A percentile compares a stretch with the other conserved stretches of the same genome.
These are phyloP conservation scores for Stercorarius parasiticus DNA, from an alignment of 2,113 vertebrate genomes.

Conservation along the genomic window DNA sequence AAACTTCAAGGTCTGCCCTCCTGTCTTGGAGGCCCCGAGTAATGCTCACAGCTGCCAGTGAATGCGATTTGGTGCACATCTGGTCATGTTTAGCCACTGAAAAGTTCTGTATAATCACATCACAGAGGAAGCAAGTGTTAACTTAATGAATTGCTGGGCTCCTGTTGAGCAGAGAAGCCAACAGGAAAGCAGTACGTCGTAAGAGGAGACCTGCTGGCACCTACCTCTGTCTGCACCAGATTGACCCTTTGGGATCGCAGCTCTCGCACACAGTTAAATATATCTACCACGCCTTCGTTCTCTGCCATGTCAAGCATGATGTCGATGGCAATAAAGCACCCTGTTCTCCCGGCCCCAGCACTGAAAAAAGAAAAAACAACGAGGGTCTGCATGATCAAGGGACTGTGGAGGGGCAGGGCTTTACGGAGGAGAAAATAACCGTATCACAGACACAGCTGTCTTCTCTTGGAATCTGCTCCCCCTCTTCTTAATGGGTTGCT, in stretches of 20 bases:
- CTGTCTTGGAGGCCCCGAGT: background rate
- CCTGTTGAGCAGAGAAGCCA: background rate
- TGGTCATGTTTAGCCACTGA: background rate
- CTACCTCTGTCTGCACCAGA: constrained; percentile 95
- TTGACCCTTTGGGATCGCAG: constrained; percentile 95
- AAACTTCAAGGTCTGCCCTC: background rate
- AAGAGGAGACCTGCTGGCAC: constrained; percentile 13
- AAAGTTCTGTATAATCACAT: background rate
- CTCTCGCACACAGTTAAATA: constrained; percentile 98
- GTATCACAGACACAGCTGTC: background rate
- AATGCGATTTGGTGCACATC: background rate
- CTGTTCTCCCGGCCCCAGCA: constrained; percentile 92
- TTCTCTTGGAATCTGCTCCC: background rate
- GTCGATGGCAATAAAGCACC: constrained; percentile 96
- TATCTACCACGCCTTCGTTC: constrained; percentile 96
- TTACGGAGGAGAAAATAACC: background rate
- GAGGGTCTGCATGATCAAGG: background rate
- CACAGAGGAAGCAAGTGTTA: background rate
- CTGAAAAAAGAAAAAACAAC: constrained; percentile 58
- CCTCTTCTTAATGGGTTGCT: background rate
- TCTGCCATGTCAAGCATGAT: constrained; percentile 99
- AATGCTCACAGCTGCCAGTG: background rate
- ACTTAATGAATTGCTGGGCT: background rate
- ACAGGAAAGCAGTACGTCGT: background rate
- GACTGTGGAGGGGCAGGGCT: background rate